A percentile compares a stretch with the other conserved stretches of the same genome.
Evolutionary conservation across 2,113 vertebrate species (phyloP).

Genomic region (Seriola dumerili): DNA sequence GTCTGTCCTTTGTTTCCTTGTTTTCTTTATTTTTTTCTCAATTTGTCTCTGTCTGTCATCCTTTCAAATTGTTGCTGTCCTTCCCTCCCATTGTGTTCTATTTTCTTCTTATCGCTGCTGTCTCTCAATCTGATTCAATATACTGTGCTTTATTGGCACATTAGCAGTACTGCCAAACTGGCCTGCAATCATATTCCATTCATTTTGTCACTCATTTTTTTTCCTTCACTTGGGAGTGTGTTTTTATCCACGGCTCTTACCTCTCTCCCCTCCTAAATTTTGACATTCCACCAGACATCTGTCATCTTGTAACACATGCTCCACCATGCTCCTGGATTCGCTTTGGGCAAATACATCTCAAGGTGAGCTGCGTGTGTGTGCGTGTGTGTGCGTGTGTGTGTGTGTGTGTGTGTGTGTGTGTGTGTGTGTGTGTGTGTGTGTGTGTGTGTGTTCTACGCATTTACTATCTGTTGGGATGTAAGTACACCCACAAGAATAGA

Average conservation of each 20-base stretch:
- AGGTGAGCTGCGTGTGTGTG: slow-evolving; percentile 53
- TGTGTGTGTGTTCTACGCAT: slow-evolving; percentile 19
- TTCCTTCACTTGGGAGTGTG: slow-evolving; percentile 29
- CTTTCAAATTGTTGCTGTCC: slow-evolving; percentile 27
- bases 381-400: slow-evolving; percentile 12
- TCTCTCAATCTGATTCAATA: slow-evolving; percentile 47
- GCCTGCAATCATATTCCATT: slow-evolving; percentile 49
- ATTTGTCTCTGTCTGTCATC: slow-evolving; percentile 3
- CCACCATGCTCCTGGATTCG: slow-evolving; percentile 67
- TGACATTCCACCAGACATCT: slow-evolving; percentile 67
- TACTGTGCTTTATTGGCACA: slow-evolving; percentile 44
- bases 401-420: slow-evolving; percentile 3
- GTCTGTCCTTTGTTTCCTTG: slow-evolving; percentile 2
- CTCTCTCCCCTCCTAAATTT: slow-evolving; percentile 47
- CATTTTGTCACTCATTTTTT: slow-evolving; percentile 35
- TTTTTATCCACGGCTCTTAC: slow-evolving; percentile 37
- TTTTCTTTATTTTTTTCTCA: slow-evolving; percentile 12
- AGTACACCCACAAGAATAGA: slow-evolving; percentile 57
- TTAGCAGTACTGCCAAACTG: slow-evolving; percentile 34
- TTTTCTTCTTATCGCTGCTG: slow-evolving; percentile 9
- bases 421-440: slow-evolving; percentile 18
- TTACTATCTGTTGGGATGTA: slow-evolving; percentile 52
- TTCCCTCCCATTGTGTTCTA: not conserved
- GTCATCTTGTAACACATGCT: slow-evolving; percentile 73
- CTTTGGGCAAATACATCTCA: slow-evolving; percentile 78